A percentile compares a stretch with the other conserved stretches of the same genome.
Conservation (phyloP, 2,888 invertebrate genomes). For the Hydropsyche betteni region DNA sequence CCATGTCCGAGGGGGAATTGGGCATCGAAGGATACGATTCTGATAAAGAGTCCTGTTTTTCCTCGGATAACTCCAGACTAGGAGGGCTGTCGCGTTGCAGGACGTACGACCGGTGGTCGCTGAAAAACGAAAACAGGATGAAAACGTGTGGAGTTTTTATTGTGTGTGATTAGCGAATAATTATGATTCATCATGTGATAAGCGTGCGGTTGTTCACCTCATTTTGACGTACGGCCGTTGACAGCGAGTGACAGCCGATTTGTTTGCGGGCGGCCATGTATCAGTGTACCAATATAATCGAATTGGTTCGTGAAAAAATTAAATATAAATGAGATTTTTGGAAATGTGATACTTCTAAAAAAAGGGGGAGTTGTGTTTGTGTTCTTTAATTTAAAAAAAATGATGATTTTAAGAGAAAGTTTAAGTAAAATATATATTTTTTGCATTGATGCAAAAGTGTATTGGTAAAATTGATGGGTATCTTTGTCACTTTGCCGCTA, state of each 20-base stretch:
- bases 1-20: constrained; percentile 61
- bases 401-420: too few relatives aligned
- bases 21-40: constrained; percentile 60
- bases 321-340: too few relatives aligned
- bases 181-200: too few relatives aligned
- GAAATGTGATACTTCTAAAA: too few relatives aligned
- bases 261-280: constrained; percentile 25
- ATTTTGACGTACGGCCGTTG: background rate
- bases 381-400: too few relatives aligned
- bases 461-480: too few relatives aligned
- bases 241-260: constrained; percentile 11
- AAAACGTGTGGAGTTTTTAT: background rate
- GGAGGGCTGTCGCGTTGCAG: constrained; percentile 50
- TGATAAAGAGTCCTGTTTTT: constrained; percentile 64
- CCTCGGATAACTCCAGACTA: constrained; percentile 61
- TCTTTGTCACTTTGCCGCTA: too few relatives aligned
- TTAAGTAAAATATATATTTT: too few relatives aligned
- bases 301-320: too few relatives aligned
- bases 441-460: too few relatives aligned
- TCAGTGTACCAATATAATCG: background rate
- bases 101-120: constrained; percentile 21
- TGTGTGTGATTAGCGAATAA: too few relatives aligned
- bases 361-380: too few relatives aligned
- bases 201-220: background rate
- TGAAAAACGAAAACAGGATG: constrained; percentile 16